Percentiles rank a stretch among this genome's conserved stretches.
phyloP scores from a whole-genome alignment of 2,888 invertebrate genomes.

The Hyalella azteca region DNA sequence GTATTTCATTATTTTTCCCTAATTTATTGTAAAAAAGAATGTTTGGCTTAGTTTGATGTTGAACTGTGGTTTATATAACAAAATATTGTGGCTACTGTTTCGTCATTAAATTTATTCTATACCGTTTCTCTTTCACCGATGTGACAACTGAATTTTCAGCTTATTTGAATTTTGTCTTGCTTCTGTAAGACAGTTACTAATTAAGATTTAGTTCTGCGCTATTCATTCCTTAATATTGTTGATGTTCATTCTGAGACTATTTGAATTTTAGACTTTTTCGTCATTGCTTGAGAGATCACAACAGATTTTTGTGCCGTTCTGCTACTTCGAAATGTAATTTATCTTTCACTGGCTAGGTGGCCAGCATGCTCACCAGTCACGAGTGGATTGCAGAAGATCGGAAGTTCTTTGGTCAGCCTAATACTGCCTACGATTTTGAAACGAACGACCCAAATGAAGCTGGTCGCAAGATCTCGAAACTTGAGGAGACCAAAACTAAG shows the following conservation, averaged over 20 bases:
- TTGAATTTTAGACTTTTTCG: too few species aligned
- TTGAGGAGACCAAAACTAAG: conserved; percentile 71
- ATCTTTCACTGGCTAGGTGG: conserved; percentile 59
- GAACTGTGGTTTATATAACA: background rate
- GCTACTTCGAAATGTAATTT: conserved; percentile 24
- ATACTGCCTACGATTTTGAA: conserved; percentile 63
- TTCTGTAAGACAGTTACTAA: background rate
- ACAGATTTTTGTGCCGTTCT: background rate
- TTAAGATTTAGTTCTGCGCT: too few species aligned
- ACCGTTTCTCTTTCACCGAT: too few species aligned
- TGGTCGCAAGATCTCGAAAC: conserved; percentile 67
- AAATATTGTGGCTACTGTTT: too few species aligned
- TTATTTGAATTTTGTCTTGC: background rate
- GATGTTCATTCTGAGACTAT: too few species aligned
- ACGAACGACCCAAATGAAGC: conserved; percentile 67
- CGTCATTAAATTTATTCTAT: too few species aligned
- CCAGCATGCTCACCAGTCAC: conserved; percentile 65
- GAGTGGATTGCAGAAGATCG: conserved; percentile 81
- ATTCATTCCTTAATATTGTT: too few species aligned
- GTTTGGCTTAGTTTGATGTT: background rate
- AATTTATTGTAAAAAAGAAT: background rate
- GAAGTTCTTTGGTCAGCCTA: conserved; percentile 69
- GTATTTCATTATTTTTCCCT: too few species aligned
- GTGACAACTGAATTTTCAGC: too few species aligned
- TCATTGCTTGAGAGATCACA: background rate